Conservation (phyloP, 2,888 invertebrate genomes). For the Torymus aiolomorphi region DNA sequence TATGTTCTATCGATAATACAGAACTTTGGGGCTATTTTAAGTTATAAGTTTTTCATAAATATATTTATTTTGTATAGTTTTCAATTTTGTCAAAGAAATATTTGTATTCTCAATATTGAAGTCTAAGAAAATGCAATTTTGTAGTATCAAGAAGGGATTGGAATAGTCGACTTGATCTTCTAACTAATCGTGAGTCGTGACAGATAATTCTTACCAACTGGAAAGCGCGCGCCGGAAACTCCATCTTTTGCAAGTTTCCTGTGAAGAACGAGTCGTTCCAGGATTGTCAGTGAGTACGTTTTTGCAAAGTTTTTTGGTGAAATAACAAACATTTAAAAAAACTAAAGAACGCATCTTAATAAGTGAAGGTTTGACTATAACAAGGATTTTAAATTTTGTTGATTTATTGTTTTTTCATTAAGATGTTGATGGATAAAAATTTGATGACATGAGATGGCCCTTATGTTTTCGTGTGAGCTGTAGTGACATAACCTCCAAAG, state of each 20-base stretch:
- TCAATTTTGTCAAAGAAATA: no score
- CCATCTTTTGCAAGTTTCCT: constrained; percentile 50
- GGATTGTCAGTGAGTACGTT: constrained; percentile 34
- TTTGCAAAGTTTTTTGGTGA: constrained; percentile 42
- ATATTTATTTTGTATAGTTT: no score
- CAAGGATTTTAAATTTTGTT: neutral
- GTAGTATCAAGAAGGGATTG: no score
- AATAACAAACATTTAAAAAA: constrained; percentile 48
- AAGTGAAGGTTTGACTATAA: neutral
- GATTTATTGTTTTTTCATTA: constrained; percentile 33
- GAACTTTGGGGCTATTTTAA: no score
- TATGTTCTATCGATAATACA: no score
- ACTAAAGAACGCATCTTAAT: neutral
- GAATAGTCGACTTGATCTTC: no score
- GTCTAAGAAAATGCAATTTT: no score
- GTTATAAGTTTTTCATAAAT: no score
- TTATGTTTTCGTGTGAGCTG: constrained; percentile 25
- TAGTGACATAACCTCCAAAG: constrained; percentile 50
- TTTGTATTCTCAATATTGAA: no score
- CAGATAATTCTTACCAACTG: constrained; percentile 7
- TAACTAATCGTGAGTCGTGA: no score
- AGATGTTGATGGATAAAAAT: constrained; percentile 64
- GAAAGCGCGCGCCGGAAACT: constrained; percentile 38
- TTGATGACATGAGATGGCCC: constrained; percentile 29
- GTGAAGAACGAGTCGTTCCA: constrained; percentile 31